Base-by-base conservation (phyloP, 2,113 vertebrate genomes). In the Trachemys scripta region DNA sequence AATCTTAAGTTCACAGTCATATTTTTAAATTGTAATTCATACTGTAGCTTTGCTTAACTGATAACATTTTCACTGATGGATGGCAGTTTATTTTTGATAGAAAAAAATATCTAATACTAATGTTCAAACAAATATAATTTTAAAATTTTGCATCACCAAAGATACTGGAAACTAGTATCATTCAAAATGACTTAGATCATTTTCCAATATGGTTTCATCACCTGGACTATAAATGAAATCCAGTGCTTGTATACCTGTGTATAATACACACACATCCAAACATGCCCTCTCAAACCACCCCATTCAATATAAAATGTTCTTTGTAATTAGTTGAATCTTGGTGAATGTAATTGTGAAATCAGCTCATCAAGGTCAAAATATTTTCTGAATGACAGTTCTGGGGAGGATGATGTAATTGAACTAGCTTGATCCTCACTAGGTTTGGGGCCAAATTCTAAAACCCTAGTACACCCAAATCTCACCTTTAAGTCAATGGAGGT, bases 131-230 rank as follows among this genome's bases (percentile, higher is more conserved):
- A 90, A 29, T 25, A 49, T 5, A 10, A 91, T 94, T 86, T 76
- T 38, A 87, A 75, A 69, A 35, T 31, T 97, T 86, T 96, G 83
- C 82, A 81, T 96, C 87, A 84, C 50, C 5, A 89, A 31, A 50
- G 92, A 27, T 78, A 91, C 35, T 72, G 88, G 79, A 95, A 94
- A 97, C 78, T 92, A 90, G 47, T 91, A 85, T 53, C 3, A 90
- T 91, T 95, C 10, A 72, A 53, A 45, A 82, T 31, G 2, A 57
- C 25, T 65, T 4, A 10, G 20, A n/a, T 56, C 76, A 56, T 93
- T 93, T 97, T 98, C 76, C 49, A 93, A 8, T 51, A 92, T 2
- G 8, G 27, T 93, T 96, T 96, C 90, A 57, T 96, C 45, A 89
- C 94, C 35, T 82, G 80, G 54, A 87, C 97, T 69, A 93, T 54